Evolutionary conservation across 23 tunicate genomes (phyloP), one percentile per base, ranked within the genome.

Genomic region (Ascidia mentula): DNA sequence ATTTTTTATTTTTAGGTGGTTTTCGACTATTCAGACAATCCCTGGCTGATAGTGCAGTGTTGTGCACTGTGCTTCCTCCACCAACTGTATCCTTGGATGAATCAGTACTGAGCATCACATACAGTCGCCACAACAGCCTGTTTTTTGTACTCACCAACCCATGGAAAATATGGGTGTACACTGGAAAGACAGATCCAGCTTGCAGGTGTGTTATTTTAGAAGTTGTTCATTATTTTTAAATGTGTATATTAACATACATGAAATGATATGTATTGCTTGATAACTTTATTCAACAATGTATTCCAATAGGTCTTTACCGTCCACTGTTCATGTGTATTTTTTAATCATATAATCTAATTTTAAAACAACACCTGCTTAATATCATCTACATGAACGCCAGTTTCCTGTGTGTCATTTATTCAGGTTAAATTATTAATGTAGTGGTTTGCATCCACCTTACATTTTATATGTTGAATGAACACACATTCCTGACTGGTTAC

Each of bases 141-240:
- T 61, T 85, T 45, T 90, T 69, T 45, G 24, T 90, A 22, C 59
- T 85, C 30, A 45, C 85, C 32, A 69, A 69, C 34, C 78, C 89
- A 30, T 17, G 37, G 22, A 70, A 65, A 40, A 65, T 90, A 5
- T 90, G 96, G 96, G 77, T 90, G 22, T 90, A 90, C 72, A 85
- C 96, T 32, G 84, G 82, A 18, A 90, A 80, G 34, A 90, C 96
- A 38, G 89, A 90, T 72, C 96, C 96, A 31, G 96, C 96, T 40
- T 84, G 95, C 74, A 84, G 89, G 95, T 89, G 31, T 40, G 87
- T 33, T 39, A 18, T 71, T 34, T 71, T 71, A 7, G 36, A 6
- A 8, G 9, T n/a, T 71, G 26, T 30, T 4, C 0, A 40, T 4
- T 2, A 20, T 32, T 6, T 75, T 75, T 22, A 28, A 30, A 32